Evolutionary conservation across 2,797 vertebrate species (phyloP).

Genomic region (Anguilla anguilla): DNA sequence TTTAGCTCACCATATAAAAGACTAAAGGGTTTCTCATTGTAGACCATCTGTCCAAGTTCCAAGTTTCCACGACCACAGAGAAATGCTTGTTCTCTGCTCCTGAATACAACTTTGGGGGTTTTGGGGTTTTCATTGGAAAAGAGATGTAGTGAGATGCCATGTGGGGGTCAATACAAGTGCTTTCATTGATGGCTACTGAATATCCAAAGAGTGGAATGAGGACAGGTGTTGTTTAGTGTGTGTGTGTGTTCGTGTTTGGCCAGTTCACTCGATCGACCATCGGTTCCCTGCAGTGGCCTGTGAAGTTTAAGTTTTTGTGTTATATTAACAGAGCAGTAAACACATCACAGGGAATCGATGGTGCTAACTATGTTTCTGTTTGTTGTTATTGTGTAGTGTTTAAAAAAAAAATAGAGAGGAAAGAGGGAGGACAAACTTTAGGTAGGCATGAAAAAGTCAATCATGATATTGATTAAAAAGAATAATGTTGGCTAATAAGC

Average conservation of each 20-base stretch:
- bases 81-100: neutral
- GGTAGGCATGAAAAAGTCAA: too few relatives aligned
- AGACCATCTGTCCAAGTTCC: neutral
- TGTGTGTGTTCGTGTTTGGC: neutral
- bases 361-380: neutral
- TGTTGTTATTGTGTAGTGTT: too few relatives aligned
- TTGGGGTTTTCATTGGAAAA: neutral
- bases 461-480: too few relatives aligned
- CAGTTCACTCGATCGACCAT: neutral
- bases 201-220: neutral
- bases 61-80: neutral
- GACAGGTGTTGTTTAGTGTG: neutral
- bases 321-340: too few relatives aligned
- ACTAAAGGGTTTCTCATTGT: neutral
- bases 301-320: too few relatives aligned
- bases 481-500: too few relatives aligned
- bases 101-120: neutral
- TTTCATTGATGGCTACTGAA: neutral
- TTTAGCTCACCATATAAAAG: neutral
- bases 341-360: too few relatives aligned
- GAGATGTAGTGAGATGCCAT: neutral
- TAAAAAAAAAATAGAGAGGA: too few relatives aligned
- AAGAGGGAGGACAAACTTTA: too few relatives aligned
- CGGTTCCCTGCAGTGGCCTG: too few relatives aligned
- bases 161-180: neutral